phyloP scores from a whole-genome alignment of 2,888 invertebrate genomes.

The Synanthedon formicaeformis region DNA sequence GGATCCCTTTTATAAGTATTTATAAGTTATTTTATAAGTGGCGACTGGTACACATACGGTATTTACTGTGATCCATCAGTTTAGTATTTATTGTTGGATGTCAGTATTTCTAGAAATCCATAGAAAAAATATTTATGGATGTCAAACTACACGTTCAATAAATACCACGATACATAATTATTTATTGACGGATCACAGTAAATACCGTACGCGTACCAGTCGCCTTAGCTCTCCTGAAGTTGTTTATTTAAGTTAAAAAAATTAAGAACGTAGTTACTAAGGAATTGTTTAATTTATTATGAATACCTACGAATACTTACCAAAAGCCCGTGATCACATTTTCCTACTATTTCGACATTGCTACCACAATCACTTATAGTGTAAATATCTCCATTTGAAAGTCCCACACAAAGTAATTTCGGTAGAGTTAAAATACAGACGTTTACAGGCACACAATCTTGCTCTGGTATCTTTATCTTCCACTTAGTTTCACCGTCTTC shows the following conservation, averaged over 20 bases:
- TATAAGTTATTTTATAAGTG: too few relatives aligned
- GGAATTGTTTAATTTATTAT: background rate
- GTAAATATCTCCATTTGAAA: constrained; percentile 50
- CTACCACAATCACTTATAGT: constrained; percentile 34
- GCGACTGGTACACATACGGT: too few relatives aligned
- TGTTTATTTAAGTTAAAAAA: background rate
- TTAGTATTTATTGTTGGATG: too few relatives aligned
- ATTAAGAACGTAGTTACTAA: background rate
- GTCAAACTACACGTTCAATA: too few relatives aligned
- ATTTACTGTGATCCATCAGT: too few relatives aligned
- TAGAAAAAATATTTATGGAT: too few relatives aligned
- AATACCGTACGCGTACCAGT: too few relatives aligned
- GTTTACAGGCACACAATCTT: constrained; percentile 58
- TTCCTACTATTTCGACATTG: constrained; percentile 35
- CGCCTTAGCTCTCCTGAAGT: background rate
- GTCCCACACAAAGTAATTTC: constrained; percentile 41
- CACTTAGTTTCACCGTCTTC: constrained; percentile 35
- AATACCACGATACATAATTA: too few relatives aligned
- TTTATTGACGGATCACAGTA: too few relatives aligned
- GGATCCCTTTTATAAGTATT: background rate
- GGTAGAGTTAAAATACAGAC: constrained; percentile 43
- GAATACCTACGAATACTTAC: constrained; percentile 20
- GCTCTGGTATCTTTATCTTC: constrained; percentile 33
- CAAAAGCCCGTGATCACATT: constrained; percentile 43
- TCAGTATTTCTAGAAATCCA: too few relatives aligned